phyloP scores from a whole-genome alignment of 2,888 invertebrate genomes.

The Diachrysia chrysitis region DNA sequence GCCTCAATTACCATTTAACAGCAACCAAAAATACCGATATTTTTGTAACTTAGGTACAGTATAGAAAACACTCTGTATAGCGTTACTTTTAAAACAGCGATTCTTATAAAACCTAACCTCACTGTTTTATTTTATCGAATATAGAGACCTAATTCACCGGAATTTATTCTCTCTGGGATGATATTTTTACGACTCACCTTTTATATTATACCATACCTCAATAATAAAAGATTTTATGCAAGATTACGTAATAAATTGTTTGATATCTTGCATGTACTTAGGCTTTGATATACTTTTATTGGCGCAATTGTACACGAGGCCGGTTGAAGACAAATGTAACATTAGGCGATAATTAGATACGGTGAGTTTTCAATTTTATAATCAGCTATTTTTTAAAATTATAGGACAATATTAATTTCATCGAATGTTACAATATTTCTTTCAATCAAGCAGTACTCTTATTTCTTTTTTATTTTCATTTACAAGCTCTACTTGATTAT shows the following conservation, averaged over 20 bases:
- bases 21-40: too few species aligned
- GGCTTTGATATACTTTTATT: not conserved
- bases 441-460: too few species aligned
- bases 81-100: not conserved
- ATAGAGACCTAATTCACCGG: conserved; percentile 28
- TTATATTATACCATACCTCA: conserved; percentile 28
- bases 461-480: too few species aligned
- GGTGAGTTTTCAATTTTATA: too few species aligned
- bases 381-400: too few species aligned
- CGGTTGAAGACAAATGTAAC: too few species aligned
- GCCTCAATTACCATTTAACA: too few species aligned
- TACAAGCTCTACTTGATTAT: not conserved
- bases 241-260: conserved; percentile 32
- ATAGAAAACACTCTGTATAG: too few species aligned
- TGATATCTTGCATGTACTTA: conserved; percentile 26
- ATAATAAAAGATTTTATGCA: conserved; percentile 25
- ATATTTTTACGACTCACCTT: conserved; percentile 30
- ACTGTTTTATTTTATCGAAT: not conserved
- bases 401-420: too few species aligned
- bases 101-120: not conserved
- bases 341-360: too few species aligned
- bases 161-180: conserved; percentile 30
- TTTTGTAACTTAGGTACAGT: too few species aligned
- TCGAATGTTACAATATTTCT: too few species aligned
- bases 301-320: not conserved